Percentiles rank a stretch among this genome's conserved stretches.
These are phyloP conservation scores for Ctenodactylus gundi DNA, from an alignment of 2,113 vertebrate species.

Conservation along the genomic window DNA sequence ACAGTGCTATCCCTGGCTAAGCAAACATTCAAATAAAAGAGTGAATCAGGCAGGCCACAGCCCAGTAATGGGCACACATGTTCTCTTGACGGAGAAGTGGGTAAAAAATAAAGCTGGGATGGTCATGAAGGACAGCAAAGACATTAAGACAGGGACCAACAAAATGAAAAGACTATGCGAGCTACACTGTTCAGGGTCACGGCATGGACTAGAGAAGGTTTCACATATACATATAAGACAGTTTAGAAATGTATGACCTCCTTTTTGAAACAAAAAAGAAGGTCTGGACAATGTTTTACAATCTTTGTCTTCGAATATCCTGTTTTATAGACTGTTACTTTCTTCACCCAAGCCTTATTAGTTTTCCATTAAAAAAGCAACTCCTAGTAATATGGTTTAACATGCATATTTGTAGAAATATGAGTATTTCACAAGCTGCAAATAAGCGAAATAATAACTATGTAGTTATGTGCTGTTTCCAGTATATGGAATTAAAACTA, in stretches of 20 bases:
- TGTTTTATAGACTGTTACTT: neutral
- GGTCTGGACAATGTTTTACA: neutral
- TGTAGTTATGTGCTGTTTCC: neutral
- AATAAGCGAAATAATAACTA: neutral
- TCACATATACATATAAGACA: neutral
- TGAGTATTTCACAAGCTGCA: neutral
- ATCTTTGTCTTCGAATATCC: neutral
- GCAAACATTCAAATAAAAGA: neutral
- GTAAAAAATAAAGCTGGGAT: neutral
- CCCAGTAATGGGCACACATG: no score
- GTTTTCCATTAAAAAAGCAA: slow-evolving; percentile 25
- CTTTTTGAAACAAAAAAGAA: neutral
- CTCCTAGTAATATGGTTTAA: neutral
- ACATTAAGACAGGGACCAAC: neutral
- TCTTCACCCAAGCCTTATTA: neutral
- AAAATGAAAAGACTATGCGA: neutral
- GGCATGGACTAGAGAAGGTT: neutral
- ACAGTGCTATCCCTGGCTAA: neutral
- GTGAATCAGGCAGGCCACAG: neutral
- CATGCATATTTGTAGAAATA: slow-evolving; percentile 5
- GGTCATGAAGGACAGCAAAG: neutral
- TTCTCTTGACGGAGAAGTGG: neutral
- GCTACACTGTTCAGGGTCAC: neutral
- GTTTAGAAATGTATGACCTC: neutral
- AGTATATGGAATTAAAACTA: neutral